Base-by-base conservation (phyloP, 2,888 invertebrate species). In the Rhaphigaster nebulosa region DNA sequence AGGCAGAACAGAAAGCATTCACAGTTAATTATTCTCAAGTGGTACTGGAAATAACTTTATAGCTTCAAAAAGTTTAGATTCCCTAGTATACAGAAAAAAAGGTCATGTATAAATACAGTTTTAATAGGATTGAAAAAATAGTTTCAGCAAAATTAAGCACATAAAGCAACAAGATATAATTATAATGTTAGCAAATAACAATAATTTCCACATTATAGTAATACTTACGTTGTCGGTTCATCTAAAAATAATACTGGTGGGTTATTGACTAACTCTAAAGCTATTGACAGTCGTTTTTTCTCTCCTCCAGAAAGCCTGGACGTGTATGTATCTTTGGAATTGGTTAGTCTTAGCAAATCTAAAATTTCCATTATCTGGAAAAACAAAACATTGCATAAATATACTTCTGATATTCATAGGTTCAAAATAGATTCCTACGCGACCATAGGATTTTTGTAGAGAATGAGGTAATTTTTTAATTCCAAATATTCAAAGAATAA, bases 161-260 rank as follows among this genome's bases (percentile, higher is more conserved):
- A 23, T 26, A 56, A 56, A 54, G 18, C 20, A 54, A 20, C 56
- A 26, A 56, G 26, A 26, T 6, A 56, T n/a, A 23, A 8, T 29
- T 8, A 8, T 26, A 12, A 56, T n/a, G 26, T 56, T 56, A 87
- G 20, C 18, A 88, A 45, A 45, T 45, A 45, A 45, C 45, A 70
- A 50, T 87, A 10, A 88, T n/a, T 70, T 50, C 45, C 91, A 92
- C 12, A 52, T 29, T 34, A 87, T 52, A 15, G 18, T 65, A 65
- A 23, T 76, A 94, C 95, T 96, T 94, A 99, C 98, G 98, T 98
- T 6, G 99, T 99, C 0, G 99, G 99, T 93, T 99, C 99, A 94
- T 99, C 99, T 91, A 99, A 95, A 94, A 99, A 99, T 94, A 99
- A 96, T 15, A 99, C 96, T 0, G 99, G 98, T 3, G 99, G 99